phyloP scores from a whole-genome alignment of 2,797 vertebrate genomes.

The Sciurus vulgaris region DNA sequence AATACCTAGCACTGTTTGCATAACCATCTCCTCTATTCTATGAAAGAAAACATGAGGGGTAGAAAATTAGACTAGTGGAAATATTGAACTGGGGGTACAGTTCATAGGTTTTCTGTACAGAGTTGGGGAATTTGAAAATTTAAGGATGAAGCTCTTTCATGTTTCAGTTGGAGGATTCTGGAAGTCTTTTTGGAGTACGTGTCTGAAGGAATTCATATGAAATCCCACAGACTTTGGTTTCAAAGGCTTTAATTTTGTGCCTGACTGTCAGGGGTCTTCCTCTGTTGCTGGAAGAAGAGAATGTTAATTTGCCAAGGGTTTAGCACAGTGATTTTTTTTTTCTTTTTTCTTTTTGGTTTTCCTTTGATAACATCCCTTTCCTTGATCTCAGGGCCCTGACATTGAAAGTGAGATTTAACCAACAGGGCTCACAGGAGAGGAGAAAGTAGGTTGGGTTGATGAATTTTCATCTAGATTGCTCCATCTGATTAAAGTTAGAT shows the following conservation, averaged over 20 bases:
- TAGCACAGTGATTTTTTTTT: neutral
- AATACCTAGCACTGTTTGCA: neutral
- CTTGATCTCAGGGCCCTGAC: neutral
- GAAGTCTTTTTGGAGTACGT: neutral
- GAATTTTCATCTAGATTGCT: constrained; percentile 42
- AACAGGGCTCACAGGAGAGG: neutral
- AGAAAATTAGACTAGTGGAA: neutral
- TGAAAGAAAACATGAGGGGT: neutral
- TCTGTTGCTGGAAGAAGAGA: neutral
- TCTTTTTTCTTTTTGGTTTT: neutral
- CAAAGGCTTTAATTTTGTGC: constrained; percentile 43
- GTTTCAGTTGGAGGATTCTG: neutral
- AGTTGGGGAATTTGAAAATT: neutral
- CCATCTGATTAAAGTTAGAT: constrained; percentile 46
- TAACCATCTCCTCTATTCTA: neutral
- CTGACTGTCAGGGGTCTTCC: neutral
- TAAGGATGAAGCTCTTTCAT: neutral
- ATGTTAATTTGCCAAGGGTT: neutral
- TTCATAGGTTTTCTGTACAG: neutral
- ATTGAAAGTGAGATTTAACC: constrained; percentile 7
- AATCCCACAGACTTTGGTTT: neutral
- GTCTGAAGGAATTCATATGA: neutral
- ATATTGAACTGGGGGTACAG: neutral
- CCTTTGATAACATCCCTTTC: neutral
- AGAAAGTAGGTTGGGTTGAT: neutral